Percentiles rank a stretch among this genome's conserved stretches.
These are phyloP conservation scores for Ctena decussata DNA, from an alignment of 2,888 invertebrate species.

Conservation along the genomic window DNA sequence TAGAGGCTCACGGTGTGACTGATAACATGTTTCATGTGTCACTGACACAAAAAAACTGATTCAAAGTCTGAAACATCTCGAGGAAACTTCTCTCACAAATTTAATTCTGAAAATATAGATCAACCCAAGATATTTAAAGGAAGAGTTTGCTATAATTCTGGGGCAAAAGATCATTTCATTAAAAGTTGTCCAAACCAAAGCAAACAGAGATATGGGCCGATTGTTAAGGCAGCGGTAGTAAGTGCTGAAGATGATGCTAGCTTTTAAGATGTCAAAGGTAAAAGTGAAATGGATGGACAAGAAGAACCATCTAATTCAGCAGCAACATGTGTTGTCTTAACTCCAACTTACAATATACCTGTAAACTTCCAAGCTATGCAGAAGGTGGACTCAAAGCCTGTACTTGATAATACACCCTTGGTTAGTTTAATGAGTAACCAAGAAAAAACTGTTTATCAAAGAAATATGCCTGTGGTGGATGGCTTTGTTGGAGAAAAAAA, in stretches of 20 bases:
- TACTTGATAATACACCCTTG: background rate
- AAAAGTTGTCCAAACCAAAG: background rate
- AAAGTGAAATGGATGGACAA: background rate
- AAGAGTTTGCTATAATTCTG: background rate
- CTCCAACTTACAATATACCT: too few species aligned
- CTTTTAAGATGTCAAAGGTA: background rate
- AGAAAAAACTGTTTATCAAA: background rate
- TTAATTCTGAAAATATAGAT: background rate
- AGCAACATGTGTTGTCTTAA: background rate
- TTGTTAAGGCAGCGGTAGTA: too few species aligned
- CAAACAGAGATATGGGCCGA: background rate
- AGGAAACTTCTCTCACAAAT: background rate
- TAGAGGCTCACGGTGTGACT: conserved; percentile 27
- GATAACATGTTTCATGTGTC: too few species aligned
- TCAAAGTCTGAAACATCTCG: background rate
- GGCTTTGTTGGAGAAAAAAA: background rate
- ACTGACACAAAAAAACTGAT: background rate
- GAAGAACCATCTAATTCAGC: background rate
- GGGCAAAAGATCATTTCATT: background rate
- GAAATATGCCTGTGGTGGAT: background rate
- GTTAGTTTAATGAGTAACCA: background rate
- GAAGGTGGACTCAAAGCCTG: background rate
- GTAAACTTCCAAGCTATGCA: too few species aligned
- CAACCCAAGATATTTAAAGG: background rate
- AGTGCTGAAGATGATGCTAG: too few species aligned